Percentiles rank a stretch among this genome's conserved stretches.
Evolutionary conservation across 2,888 invertebrate genomes (phyloP).

Genomic region (Ophion slaviceki): DNA sequence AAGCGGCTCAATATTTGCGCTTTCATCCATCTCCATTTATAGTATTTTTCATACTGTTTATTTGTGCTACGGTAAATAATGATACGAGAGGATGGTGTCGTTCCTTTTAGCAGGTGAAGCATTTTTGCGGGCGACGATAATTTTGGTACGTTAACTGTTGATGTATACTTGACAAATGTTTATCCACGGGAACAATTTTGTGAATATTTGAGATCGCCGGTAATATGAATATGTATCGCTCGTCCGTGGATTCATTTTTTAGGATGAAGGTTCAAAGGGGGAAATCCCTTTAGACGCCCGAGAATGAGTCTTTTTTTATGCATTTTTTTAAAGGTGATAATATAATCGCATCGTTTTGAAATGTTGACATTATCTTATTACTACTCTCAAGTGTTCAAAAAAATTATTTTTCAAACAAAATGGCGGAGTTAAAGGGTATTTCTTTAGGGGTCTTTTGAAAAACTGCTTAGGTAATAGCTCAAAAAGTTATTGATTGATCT

Average conservation of each 20-base stretch:
- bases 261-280: background rate
- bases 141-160: background rate
- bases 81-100: background rate
- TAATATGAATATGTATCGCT: background rate
- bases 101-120: background rate
- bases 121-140: background rate
- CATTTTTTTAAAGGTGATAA: too few relatives aligned
- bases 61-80: background rate
- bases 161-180: background rate
- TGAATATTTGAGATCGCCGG: background rate
- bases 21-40: background rate
- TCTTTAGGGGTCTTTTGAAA: too few relatives aligned
- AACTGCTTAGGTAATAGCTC: too few relatives aligned
- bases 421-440: too few relatives aligned
- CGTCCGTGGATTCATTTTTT: background rate
- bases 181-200: too few relatives aligned
- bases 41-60: conserved; percentile 16
- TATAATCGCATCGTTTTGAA: too few relatives aligned
- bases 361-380: too few relatives aligned
- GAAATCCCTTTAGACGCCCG: too few relatives aligned
- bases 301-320: too few relatives aligned
- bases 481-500: background rate
- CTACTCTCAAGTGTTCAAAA: too few relatives aligned
- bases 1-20: conserved; percentile 31
- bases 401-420: too few relatives aligned